Evolutionary conservation across 1,140 invertebrate genomes (phyloP).

Genomic region (Drosophila azteca): DNA sequence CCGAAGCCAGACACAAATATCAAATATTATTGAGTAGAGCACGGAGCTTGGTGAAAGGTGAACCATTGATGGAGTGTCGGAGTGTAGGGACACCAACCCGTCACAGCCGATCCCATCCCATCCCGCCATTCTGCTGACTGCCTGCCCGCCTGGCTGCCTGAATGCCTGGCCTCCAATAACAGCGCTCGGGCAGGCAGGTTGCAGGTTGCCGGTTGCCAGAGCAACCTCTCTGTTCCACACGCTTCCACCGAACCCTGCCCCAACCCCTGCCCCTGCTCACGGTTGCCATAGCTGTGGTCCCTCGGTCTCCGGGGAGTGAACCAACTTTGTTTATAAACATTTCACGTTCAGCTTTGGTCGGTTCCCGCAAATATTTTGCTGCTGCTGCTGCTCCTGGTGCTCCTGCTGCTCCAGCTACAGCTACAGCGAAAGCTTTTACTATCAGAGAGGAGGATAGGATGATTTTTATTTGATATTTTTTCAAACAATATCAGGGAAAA

Average conservation of each 20-base stretch:
- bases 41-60: conserved; percentile 39
- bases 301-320: conserved; percentile 18
- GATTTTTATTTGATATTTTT: conserved; percentile 34
- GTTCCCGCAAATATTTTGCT: conserved; percentile 53
- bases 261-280: background rate
- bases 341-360: conserved; percentile 65
- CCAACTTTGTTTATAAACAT: conserved; percentile 80
- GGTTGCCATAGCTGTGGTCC: conserved; percentile 47
- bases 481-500: conserved; percentile 59
- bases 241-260: background rate
- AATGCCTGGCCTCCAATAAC: too few species aligned
- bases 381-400: background rate
- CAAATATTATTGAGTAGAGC: conserved; percentile 73
- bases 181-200: background rate
- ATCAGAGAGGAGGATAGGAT: conserved; percentile 48
- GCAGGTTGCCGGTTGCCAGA: conserved; percentile 19
- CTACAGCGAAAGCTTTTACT: conserved; percentile 73
- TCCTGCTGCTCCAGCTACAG: conserved; percentile 2
- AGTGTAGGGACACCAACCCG: conserved; percentile 5
- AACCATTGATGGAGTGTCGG: conserved; percentile 64
- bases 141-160: too few species aligned
- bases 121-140: too few species aligned
- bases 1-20: conserved; percentile 55
- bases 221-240: too few species aligned
- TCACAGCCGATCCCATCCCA: too few species aligned